Base-by-base conservation (phyloP, 1,140 invertebrate genomes). In the Neocloeon triangulifer region DNA sequence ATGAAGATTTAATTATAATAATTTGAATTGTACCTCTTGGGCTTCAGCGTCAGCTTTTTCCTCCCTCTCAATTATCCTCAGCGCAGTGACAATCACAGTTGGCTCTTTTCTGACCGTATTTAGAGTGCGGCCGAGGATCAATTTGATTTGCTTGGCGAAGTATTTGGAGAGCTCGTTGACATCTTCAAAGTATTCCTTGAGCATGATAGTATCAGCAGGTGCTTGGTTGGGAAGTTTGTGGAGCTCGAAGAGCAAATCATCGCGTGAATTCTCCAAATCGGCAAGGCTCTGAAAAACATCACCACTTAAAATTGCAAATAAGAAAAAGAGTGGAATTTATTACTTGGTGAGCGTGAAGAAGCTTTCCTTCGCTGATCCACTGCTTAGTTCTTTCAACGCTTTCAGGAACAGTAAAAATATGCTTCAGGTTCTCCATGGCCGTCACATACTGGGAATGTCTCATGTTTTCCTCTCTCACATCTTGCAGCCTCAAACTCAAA, bases 331-430 rank as follows among this genome's bases (percentile, higher is more conserved):
- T n/a, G n/a, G n/a, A 35, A 9, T 35, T n/a, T 39, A 35, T 36
- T 36, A 66, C 64, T 61, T 94, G 74, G 58, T 96, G 91, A 8
- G 92, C 88, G 52, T 88, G 76, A 1, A 98, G 52, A 8, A 97
- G 55, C 54, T 96, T 92, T 30, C 89, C 88, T 41, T 99, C 89
- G 39, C 73, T 76, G 36, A 98, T 96, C 58, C 80, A 78, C 31
- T 81, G 73, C 44, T 88, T 77, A 0, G 91, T 95, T 55, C 86
- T 89, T 33, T 82, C 74, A 2, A 98, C 82, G 56, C 81, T 94
- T 47, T 94, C 86, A 8, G 86, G 88, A 1, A 98, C 88, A 26
- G 86, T 95, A 43, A 97, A 95, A 35, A 98, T 92, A 47, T 97
- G 88, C 49, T 94, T 96, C 4, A 98, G 57, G 52, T 97, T 97